Evolutionary conservation across 2,888 invertebrate species (phyloP), one percentile per base, ranked within the genome.

Genomic region (Drosophila picticornis): DNA sequence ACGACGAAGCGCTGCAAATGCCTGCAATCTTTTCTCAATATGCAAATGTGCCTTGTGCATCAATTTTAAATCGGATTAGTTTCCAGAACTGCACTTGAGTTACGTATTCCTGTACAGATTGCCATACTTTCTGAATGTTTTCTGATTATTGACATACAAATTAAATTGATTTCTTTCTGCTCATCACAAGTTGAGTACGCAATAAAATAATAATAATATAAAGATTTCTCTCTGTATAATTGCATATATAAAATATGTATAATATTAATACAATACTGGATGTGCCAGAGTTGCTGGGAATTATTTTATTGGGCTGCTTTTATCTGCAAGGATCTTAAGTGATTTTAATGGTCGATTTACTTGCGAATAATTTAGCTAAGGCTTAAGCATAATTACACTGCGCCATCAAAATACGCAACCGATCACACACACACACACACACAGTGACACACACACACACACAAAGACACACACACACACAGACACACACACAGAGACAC

Each of bases 351-450:
- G 46, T 31, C 46, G 65, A 52, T 64, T 66, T 53, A 53, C 65
- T 66, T 25, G 22, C 52, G 31, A 53, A 46, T 46, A 34, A 46
- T 53, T 19, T 38, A 13, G 48, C 48, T 32, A 27, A 19, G 48
- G 67, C 67, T 66, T 58, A 55, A 40, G 46, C 50, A 31, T 76
- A 76, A 76, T 75, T 76, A 75, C 55, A 43, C 40, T 56, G 36
- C 48, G 46, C 58, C 46, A 50, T 71, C 62, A 50, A 43, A 62
- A 58, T 60, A 48, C 62, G n/a, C 51, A 29, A 31, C 27, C 63
- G 55, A 57, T 63, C 46, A 52, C 13, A 40, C 56, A 36, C 46
- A 9, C 68, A 36, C 43, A 43, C 29, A 32, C 63, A 34, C 31
- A 9, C 52, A 22, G n/a, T n/a, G n/a, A n/a, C 67, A 22, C 36